These are phyloP conservation scores for Epistrophella euchroma DNA, from an alignment of 2,888 invertebrate genomes.

Conservation along the genomic window DNA sequence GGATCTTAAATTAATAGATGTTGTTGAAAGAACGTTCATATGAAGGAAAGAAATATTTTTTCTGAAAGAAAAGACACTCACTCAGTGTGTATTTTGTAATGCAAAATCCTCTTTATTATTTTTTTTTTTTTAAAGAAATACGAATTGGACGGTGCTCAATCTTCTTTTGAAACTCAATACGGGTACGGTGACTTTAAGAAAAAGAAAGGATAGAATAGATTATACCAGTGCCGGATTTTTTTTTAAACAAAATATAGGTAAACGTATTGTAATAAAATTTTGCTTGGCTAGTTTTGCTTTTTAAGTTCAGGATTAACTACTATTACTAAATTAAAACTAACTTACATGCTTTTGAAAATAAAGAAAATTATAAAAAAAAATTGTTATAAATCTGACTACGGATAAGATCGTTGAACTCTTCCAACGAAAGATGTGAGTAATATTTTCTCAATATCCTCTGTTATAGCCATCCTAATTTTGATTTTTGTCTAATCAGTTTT, in stretches of 20 bases:
- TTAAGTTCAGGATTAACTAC: too few relatives aligned
- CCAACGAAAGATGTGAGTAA: too few relatives aligned
- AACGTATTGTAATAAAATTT: too few relatives aligned
- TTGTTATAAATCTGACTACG: too few relatives aligned
- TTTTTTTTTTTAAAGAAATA: slow-evolving; percentile 22
- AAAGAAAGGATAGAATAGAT: slow-evolving; percentile 40
- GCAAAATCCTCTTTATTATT: slow-evolving; percentile 29
- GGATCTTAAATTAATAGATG: slow-evolving; percentile 22
- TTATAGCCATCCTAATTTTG: too few relatives aligned
- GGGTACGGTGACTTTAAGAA: slow-evolving; percentile 32
- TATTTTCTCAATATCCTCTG: too few relatives aligned
- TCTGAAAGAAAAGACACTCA: slow-evolving; percentile 15
- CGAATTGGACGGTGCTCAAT: slow-evolving; percentile 38
- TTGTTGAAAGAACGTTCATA: slow-evolving; percentile 16
- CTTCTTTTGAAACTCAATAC: slow-evolving; percentile 65
- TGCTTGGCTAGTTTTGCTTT: too few relatives aligned
- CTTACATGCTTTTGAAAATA: not conserved
- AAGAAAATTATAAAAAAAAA: too few relatives aligned
- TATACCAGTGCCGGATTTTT: not conserved
- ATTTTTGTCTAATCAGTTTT: too few relatives aligned
- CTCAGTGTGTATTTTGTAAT: slow-evolving; percentile 13
- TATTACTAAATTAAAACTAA: too few relatives aligned
- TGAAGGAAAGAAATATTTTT: slow-evolving; percentile 31
- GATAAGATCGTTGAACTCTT: too few relatives aligned
- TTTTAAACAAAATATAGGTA: not conserved